Evolutionary conservation across 1,140 invertebrate genomes (phyloP), one percentile per base, ranked within the genome.

Genomic region (Drosophila aff.): DNA sequence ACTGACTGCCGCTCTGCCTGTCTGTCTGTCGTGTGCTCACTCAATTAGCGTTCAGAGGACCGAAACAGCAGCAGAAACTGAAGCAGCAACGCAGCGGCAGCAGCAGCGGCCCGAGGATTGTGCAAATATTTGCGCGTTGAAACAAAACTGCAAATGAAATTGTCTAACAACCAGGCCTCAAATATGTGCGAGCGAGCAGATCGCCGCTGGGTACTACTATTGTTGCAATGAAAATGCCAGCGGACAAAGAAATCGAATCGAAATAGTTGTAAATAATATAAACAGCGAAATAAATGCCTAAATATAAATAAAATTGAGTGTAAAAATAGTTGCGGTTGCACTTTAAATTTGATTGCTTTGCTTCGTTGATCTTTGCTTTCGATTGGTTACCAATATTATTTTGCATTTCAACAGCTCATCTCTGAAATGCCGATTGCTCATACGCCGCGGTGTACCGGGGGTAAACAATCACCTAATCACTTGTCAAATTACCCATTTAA

Each of bases 11-110:
- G 47, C 69, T 26, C 67, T 65, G 74, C 33, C 63, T 66, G 55
- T 3, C 69, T 60, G 69, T 43, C 49, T 84, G 85, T 87, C 85
- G 85, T 89, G 85, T 89, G 85, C 85, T 89, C 85, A 89, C 85
- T 87, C 84, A 87, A 87, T 87, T 87, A 87, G 84, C 84, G 84
- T 68, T 82, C 85, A 87, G 84, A 87, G 81, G 68, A 89, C 75
- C 85, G 85, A 85, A 90, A 90, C 84, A 79, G 71, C 76, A 72
- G 72, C 67, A 64, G 69, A 80, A 80, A 44, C 62, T 53, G 43
- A 73, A 82, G 64, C 75, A 71, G n/a, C 52, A 49, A 40, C 65
- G 44, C 44, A 82, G 61, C 75, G 41, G 62, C 40, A 58, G 38
- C 68, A 41, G 75, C 50, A 78, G 49, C 68, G 73, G 73, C 63